Evolutionary conservation across 2,888 invertebrate species (phyloP).

Genomic region (Autographa gamma): DNA sequence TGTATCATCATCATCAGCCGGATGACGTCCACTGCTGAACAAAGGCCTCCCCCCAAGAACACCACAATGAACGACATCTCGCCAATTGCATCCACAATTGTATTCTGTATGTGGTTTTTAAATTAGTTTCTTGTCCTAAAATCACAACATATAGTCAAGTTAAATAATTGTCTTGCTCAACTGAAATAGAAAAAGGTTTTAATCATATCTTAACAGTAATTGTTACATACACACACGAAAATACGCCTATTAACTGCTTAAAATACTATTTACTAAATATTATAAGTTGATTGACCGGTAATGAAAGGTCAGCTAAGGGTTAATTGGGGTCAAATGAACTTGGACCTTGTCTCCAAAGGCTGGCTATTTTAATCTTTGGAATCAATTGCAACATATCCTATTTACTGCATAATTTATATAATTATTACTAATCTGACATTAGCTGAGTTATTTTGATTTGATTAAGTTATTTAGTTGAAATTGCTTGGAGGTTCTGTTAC

Average conservation of each 20-base stretch:
- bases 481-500: background rate
- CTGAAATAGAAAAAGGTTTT: too few species aligned
- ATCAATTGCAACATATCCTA: background rate
- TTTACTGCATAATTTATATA: background rate
- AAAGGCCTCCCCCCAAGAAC: too few species aligned
- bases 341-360: conserved; percentile 15
- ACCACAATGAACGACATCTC: too few species aligned
- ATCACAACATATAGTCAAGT: too few species aligned
- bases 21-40: too few species aligned
- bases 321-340: conserved; percentile 28
- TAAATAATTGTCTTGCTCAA: too few species aligned
- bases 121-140: too few species aligned
- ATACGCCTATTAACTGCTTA: background rate
- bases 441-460: background rate
- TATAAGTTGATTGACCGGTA: background rate
- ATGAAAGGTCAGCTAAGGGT: conserved; percentile 25
- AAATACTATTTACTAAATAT: background rate
- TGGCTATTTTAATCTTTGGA: background rate
- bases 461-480: background rate
- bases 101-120: too few species aligned
- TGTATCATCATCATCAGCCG: too few species aligned
- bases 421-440: background rate
- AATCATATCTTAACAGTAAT: too few species aligned
- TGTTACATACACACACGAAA: too few species aligned
- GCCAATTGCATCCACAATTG: too few species aligned